A percentile compares a stretch with the other conserved stretches of the same genome.
phyloP scores from a whole-genome alignment of 2,888 invertebrate species.

The Chaitophorus viminalis region DNA sequence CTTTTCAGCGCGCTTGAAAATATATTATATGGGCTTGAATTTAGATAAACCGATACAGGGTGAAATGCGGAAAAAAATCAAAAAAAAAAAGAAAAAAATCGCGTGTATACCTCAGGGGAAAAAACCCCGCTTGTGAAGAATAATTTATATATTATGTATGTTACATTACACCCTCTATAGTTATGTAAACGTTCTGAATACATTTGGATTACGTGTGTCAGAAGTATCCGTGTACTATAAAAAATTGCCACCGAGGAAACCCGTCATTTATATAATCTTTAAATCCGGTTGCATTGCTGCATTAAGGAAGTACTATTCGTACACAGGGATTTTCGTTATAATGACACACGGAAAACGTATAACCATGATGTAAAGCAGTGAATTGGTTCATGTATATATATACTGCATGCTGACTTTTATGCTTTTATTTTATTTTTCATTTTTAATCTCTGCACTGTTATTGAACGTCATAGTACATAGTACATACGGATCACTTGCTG shows the following conservation, averaged over 20 bases:
- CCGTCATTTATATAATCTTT: slow-evolving; percentile 54
- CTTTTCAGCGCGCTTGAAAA: not conserved
- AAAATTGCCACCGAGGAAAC: slow-evolving; percentile 1
- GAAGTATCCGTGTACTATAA: not conserved
- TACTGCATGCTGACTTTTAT: not conserved
- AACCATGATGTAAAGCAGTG: not conserved
- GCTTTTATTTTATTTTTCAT: not conserved
- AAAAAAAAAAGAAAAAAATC: not conserved
- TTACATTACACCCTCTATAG: slow-evolving; percentile 33
- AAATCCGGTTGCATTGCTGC: slow-evolving; percentile 48
- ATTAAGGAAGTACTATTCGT: not conserved
- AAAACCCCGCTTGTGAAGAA: slow-evolving; percentile 5
- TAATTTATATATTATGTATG: not conserved
- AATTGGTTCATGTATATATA: slow-evolving; percentile 1
- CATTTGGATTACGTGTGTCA: slow-evolving; percentile 54
- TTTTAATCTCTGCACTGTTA: not conserved
- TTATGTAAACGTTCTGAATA: slow-evolving; percentile 55
- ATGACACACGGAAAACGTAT: not conserved
- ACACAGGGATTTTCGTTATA: slow-evolving; percentile 18
- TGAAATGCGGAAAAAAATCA: not conserved
- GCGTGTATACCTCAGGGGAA: not conserved
- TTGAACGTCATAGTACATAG: not conserved
- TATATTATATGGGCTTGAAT: slow-evolving; percentile 28
- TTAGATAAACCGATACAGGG: slow-evolving; percentile 33
- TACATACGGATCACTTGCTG: not conserved